Conservation (phyloP, 1,140 invertebrate genomes). For the Chironomus striatipennis region DNA sequence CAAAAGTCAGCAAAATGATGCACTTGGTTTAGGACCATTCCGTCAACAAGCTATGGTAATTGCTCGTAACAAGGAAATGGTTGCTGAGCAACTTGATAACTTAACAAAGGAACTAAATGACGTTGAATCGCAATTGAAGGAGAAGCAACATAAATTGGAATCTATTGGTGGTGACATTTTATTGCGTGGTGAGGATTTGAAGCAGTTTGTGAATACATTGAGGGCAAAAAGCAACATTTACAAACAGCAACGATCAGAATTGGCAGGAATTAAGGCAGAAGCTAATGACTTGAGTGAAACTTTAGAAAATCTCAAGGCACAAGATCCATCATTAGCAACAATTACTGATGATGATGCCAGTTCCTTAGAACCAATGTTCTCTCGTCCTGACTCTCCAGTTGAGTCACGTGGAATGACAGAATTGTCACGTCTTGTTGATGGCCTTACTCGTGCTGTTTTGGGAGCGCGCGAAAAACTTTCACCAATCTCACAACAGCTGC, state of each 20-base stretch:
- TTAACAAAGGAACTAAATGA: slow-evolving; percentile 50
- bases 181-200: slow-evolving; percentile 72
- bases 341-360: slow-evolving; percentile 25
- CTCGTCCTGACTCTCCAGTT: slow-evolving; percentile 14
- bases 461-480: slow-evolving; percentile 10
- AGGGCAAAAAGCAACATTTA: slow-evolving; percentile 70
- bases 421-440: slow-evolving; percentile 24
- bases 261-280: slow-evolving; percentile 51
- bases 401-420: slow-evolving; percentile 25
- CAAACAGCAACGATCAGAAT: slow-evolving; percentile 64
- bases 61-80: slow-evolving; percentile 63
- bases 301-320: slow-evolving; percentile 26
- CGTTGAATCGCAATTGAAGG: slow-evolving; percentile 45
- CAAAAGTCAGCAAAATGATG: slow-evolving; percentile 50
- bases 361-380: not conserved
- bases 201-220: slow-evolving; percentile 69
- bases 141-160: slow-evolving; percentile 39
- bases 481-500: slow-evolving; percentile 24
- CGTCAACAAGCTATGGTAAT: slow-evolving; percentile 76
- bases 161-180: slow-evolving; percentile 42
- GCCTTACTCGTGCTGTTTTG: slow-evolving; percentile 25
- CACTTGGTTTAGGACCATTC: slow-evolving; percentile 68
- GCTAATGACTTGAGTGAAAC: slow-evolving; percentile 25
- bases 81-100: slow-evolving; percentile 59
- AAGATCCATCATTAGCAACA: slow-evolving; percentile 27